phyloP scores from a whole-genome alignment of 2,113 vertebrate species.

The Pluvialis apricaria region DNA sequence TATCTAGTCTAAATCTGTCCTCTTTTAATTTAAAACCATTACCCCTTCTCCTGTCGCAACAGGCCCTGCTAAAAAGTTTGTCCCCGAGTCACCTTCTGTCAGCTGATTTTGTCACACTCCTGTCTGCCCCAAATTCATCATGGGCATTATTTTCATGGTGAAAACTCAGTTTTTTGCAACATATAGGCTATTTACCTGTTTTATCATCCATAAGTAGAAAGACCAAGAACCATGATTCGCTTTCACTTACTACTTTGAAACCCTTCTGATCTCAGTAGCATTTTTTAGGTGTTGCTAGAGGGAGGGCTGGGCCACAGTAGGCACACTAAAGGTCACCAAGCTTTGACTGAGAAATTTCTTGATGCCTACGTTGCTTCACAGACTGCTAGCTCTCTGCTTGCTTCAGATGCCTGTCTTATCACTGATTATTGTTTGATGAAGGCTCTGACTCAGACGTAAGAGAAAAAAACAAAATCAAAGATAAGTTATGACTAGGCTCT shows the following conservation, averaged over 20 bases:
- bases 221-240: neutral
- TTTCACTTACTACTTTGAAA: neutral
- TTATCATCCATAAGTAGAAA: neutral
- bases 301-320: neutral
- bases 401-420: neutral
- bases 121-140: neutral
- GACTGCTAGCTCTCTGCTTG: neutral
- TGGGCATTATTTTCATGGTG: neutral
- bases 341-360: neutral
- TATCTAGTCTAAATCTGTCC: neutral
- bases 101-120: neutral
- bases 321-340: neutral
- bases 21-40: neutral
- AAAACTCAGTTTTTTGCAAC: neutral
- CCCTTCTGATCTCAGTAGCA: neutral
- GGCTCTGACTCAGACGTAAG: neutral
- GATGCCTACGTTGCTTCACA: neutral
- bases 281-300: neutral
- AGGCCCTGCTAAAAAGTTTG: neutral
- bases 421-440: neutral
- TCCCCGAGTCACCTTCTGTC: neutral
- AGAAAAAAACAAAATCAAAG: neutral
- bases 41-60: neutral
- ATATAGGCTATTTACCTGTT: neutral
- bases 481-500: neutral